Evolutionary conservation across 1,140 invertebrate genomes (phyloP), one percentile per base, ranked within the genome.

Genomic region (Hyles vespertilio): DNA sequence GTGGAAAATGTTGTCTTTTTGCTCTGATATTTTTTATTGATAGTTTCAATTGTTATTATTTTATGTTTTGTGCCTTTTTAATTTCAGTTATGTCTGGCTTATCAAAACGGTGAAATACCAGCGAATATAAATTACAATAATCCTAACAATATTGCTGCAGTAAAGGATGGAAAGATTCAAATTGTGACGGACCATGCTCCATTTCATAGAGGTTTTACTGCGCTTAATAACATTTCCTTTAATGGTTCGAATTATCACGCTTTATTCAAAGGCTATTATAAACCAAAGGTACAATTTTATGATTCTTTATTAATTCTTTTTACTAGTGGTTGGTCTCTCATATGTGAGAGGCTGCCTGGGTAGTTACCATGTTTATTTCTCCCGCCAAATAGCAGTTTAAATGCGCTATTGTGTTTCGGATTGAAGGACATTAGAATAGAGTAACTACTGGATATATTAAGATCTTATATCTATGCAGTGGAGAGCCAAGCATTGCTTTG

Each of bases 191-290:
- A 94, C 75, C 91, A 93, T 49, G 92, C 91, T 33, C 91, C 92
- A 5, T 97, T 95, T 92, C 93, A 94, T 51, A 96, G 96, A 11
- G 95, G 95, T 8, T 89, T 95, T 22, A 92, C 95, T 34, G 97
- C 92, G 3, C 68, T 98, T 0, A 99, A 98, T 81, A 97, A 95
- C 0, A 99, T 99, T 83, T 98, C 98, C 32, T 98, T 98, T 84
- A 97, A 97, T 53, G 98, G 98, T 36, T 95, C 96, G 3, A 98
- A 98, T 86, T 96, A 95, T 3, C 97, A 98, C 80, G 89, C 96
- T 2, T 84, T 99, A 32, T 84, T 98, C 0, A 92, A 93, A 70
- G 94, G 94, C 0, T 60, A 62, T 63, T 64, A 67, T 46, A 71
- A 71, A 47, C 22, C 11, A 56, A 74, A 71, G 69, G 71, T 74